Evolutionary conservation across 2,888 invertebrate species (phyloP), one percentile per base, ranked within the genome.

Genomic region (Alcis repandata): DNA sequence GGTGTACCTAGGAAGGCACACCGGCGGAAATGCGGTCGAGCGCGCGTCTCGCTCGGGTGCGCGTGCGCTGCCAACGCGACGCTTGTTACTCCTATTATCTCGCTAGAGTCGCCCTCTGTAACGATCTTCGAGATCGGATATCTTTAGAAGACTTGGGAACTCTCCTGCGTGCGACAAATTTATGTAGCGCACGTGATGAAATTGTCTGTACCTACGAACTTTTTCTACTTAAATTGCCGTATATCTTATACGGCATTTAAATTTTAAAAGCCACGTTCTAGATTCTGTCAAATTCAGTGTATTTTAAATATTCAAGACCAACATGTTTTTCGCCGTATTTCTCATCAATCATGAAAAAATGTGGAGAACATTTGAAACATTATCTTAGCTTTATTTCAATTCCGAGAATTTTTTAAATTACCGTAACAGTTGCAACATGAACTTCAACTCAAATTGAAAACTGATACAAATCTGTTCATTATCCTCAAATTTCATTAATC

Each of bases 11-110:
- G 90, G 89, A 89, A 89, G 83, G 82, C 79, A 83, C 81, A 78
- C 83, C 84, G 80, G 86, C 92, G 92, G 92, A 92, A 90, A 83
- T 91, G 86, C 91, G 92, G 92, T 91, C 89, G 92, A 91, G 88
- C 83, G 91, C 83, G 40, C 83, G 90, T 85, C 84, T 71, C 86
- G 90, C 82, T 87, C 79, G 82, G 91, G 67, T 89, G 92, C 88
- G 84, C 82, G 60, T 73, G 88, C 87, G 84, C 88, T 83, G 85
- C 86, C 88, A 84, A 85, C 87, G 82, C 84, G 83, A 85, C 86
- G 89, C 90, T 91, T 79, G 88, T 88, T 89, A 86, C 80, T 82
- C 80, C 88, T 85, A 91, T 90, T 91, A 91, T 90, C 87, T 88
- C 83, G 72, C 80, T 83, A 80, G 80, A 83, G 77, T 79, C 82